phyloP scores from a whole-genome alignment of 2,113 vertebrate species.

The Nothobranchius kuhntae region DNA sequence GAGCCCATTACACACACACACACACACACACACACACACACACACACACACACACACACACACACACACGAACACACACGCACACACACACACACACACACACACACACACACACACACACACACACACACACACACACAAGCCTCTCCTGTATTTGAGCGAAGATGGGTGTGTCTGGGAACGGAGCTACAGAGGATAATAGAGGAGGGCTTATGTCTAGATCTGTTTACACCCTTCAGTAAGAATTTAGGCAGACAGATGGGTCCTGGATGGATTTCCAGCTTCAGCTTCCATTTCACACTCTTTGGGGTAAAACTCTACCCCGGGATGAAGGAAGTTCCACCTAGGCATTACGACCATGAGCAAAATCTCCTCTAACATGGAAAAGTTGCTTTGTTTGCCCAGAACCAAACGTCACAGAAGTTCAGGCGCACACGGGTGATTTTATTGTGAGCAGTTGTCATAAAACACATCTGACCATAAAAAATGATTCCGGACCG shows the following conservation, averaged over 20 bases:
- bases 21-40: too few relatives aligned
- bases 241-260: conserved; percentile 42
- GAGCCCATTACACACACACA: background rate
- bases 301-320: conserved; percentile 18
- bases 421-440: background rate
- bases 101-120: too few relatives aligned
- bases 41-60: too few relatives aligned
- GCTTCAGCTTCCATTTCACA: conserved; percentile 19
- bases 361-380: background rate
- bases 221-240: conserved; percentile 69
- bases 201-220: conserved; percentile 47
- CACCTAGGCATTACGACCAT: background rate
- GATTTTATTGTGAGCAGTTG: background rate
- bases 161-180: conserved; percentile 70
- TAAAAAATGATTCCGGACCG: background rate
- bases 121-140: too few relatives aligned
- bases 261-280: conserved; percentile 28
- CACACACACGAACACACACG: too few relatives aligned
- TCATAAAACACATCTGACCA: background rate
- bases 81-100: too few relatives aligned
- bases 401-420: background rate
- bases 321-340: background rate
- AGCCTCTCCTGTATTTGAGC: background rate
- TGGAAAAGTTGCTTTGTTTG: background rate
- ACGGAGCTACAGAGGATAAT: conserved; percentile 56